phyloP scores from a whole-genome alignment of 2,888 invertebrate genomes.

The Notodonta ziczac region DNA sequence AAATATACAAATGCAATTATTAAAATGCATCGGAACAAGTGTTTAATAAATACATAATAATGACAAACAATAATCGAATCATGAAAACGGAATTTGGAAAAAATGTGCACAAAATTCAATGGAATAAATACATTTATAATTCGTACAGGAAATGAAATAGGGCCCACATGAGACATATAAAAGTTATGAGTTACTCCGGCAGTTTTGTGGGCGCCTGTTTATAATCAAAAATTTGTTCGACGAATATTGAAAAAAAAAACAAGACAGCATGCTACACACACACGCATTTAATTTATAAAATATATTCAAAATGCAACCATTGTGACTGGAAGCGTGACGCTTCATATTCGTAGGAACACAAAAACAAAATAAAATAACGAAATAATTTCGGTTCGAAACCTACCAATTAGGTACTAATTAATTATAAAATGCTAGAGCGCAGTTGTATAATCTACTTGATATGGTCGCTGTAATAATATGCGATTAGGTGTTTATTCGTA shows the following conservation, averaged over 20 bases:
- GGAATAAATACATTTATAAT: not conserved
- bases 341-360: no score
- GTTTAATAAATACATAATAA: not conserved
- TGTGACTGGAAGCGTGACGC: no score
- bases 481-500: no score
- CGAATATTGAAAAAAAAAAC: no score
- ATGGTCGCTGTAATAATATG: no score
- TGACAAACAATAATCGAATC: not conserved
- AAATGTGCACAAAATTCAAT: not conserved
- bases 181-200: no score
- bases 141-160: not conserved
- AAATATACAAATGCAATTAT: not conserved
- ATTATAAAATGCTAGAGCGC: not conserved
- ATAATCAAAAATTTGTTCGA: no score
- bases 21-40: not conserved
- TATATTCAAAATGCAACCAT: no score
- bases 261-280: no score
- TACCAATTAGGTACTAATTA: conserved; percentile 1
- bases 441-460: not conserved
- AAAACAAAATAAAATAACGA: not conserved
- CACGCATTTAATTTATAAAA: no score
- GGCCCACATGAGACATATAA: no score
- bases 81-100: not conserved
- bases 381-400: not conserved
- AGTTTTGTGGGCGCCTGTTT: no score